Base-by-base conservation (phyloP, 2,113 vertebrate genomes). In the Triplophysa tibetana region DNA sequence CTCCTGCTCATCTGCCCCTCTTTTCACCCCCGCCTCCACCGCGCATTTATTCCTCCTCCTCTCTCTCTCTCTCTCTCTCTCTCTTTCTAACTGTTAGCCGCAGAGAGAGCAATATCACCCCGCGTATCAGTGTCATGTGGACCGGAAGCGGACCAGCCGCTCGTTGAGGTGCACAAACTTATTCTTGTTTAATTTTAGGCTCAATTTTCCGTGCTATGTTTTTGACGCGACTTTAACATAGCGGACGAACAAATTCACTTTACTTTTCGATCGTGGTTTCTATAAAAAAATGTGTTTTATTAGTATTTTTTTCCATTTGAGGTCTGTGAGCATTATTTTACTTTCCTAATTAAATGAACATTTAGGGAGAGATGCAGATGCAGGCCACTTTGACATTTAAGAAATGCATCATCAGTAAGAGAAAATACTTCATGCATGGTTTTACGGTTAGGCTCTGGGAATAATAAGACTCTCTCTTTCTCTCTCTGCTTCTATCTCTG, bases 1-100 rank as follows among this genome's bases (percentile, higher is more conserved):
- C 89, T 90, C 91, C 89, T 90, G 91, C 89, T 93, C 89, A 88
- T 90, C 86, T 87, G 88, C 85, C 89, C 88, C 83, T 81, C 50
- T 86, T 89, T 86, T 86, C 86, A 89, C 87, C 87, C 87, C 86
- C 85, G 66, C 85, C 83, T 84, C 77, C 82, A 85, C 74, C 65
- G 16, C 74, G 33, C 81, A 60, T 38, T 41, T 79, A 69, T 83
- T 73, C 76, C 78, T 77, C 63, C 52, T 65, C 29, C 85, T 61
- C 68, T 61, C 66, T 52, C 80, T 84, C 74, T 73, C 73, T 29
- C 26, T 29, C 21, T 29, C 23, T 63, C 14, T 13, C 14, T 23
- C 68, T 61, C 63, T 52, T 79, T 84, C 70, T 76, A 38, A 38
- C 33, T 38, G 29, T 33, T 33, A 65, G 50, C 74, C 4, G 60